Percentiles rank a stretch among this genome's conserved stretches.
Conservation (phyloP, 2,888 invertebrate genomes). For the Deilephila porcellus region DNA sequence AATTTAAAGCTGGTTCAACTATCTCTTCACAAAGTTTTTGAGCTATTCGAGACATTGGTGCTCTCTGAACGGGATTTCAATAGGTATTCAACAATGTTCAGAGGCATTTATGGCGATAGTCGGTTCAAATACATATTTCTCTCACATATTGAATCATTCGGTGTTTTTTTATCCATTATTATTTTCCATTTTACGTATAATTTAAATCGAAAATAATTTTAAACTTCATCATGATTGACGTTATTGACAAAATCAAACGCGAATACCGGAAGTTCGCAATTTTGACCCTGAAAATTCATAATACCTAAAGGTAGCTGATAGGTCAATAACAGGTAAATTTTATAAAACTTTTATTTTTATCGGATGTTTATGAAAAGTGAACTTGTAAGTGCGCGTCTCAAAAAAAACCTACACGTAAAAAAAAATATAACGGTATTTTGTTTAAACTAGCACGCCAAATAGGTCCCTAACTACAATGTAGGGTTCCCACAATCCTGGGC, state of each 20-base stretch:
- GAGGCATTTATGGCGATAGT: not conserved
- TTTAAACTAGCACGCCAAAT: no score
- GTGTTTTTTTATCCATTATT: not conserved
- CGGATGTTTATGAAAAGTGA: no score
- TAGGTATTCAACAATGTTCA: not conserved
- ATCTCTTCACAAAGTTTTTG: slow-evolving; percentile 64
- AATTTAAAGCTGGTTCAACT: slow-evolving; percentile 54
- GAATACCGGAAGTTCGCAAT: not conserved
- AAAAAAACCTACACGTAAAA: no score
- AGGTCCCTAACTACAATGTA: no score
- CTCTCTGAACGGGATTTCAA: not conserved
- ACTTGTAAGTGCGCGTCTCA: no score
- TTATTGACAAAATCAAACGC: slow-evolving; percentile 4
- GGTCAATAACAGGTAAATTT: no score
- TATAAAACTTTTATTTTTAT: no score
- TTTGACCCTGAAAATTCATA: no score
- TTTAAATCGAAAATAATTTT: slow-evolving; percentile 1
- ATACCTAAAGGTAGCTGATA: no score
- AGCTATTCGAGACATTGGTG: slow-evolving; percentile 61
- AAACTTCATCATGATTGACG: not conserved
- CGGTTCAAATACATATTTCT: slow-evolving; percentile 13
- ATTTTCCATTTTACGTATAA: slow-evolving; percentile 3
- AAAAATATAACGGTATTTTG: no score
- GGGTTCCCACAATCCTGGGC: no score
- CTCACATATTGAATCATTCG: not conserved